phyloP scores from a whole-genome alignment of 2,888 invertebrate genomes.

The Tolmerus cingulatus region DNA sequence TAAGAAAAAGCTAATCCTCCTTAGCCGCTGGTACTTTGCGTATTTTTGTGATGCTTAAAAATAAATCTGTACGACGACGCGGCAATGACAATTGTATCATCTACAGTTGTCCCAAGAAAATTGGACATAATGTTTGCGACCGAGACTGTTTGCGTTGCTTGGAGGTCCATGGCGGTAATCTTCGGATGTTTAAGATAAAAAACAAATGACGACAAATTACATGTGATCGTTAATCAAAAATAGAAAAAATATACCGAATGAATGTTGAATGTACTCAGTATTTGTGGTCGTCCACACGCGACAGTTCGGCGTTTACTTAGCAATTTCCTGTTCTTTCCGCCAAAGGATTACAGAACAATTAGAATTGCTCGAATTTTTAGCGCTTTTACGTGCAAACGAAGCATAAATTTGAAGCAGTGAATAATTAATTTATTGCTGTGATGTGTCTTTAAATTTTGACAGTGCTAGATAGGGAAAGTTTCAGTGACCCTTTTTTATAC shows the following conservation, averaged over 20 bases:
- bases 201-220: not conserved
- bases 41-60: not conserved
- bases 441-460: not conserved
- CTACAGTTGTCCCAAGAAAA: not conserved
- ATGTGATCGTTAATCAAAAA: slow-evolving; percentile 22
- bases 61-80: not conserved
- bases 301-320: not conserved
- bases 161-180: not conserved
- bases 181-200: not conserved
- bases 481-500: not conserved
- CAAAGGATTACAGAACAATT: not conserved
- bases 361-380: not conserved
- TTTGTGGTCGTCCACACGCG: not conserved
- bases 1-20: not conserved
- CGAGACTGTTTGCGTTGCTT: not conserved
- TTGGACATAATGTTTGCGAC: not conserved
- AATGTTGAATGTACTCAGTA: not conserved
- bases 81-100: slow-evolving; percentile 9
- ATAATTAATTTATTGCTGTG: not conserved
- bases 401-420: not conserved
- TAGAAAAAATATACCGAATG: not conserved
- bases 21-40: not conserved
- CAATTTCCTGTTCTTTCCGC: not conserved
- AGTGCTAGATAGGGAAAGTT: not conserved
- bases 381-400: not conserved